These are phyloP conservation scores for Psammodynastes pulverulentus DNA, from an alignment of 2,113 vertebrate species.

Conservation along the genomic window DNA sequence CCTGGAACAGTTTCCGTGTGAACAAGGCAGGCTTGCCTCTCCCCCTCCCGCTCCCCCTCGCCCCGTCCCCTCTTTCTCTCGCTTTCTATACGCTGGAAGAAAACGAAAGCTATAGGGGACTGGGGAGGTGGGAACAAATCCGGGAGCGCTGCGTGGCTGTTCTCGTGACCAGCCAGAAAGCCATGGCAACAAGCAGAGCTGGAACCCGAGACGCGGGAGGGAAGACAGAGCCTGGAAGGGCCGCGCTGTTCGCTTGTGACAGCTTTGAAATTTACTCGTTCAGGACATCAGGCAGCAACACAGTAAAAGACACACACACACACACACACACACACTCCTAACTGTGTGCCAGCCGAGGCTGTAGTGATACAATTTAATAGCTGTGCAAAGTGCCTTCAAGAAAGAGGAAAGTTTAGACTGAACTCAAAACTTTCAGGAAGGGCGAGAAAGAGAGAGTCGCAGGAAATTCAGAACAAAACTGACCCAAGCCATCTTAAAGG, in stretches of 20 bases:
- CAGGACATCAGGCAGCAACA: not conserved
- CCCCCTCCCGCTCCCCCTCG: not conserved
- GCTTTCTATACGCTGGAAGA: conserved; percentile 9
- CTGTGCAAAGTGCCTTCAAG: not conserved
- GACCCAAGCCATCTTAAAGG: not conserved
- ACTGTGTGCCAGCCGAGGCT: not conserved
- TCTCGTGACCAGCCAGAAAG: not conserved
- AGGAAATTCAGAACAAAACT: not conserved
- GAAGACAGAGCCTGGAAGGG: not conserved
- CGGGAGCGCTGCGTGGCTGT: not conserved
- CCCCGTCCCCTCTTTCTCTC: not conserved
- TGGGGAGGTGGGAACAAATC: conserved; percentile 7
- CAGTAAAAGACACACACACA: not conserved
- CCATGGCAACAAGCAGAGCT: not conserved
- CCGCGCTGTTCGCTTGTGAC: not conserved
- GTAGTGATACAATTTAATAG: not conserved
- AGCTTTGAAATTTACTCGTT: conserved; percentile 19
- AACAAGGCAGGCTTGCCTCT: conserved; percentile 3
- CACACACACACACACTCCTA: not conserved
- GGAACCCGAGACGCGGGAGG: not conserved
- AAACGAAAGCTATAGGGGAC: conserved; percentile 5
- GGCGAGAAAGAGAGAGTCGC: not conserved
- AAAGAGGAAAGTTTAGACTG: not conserved
- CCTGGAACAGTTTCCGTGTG: conserved; percentile 27
- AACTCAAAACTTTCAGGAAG: not conserved